These are phyloP conservation scores for Amphimedon queenslandica DNA, from an alignment of 37 sponge, comb jelly and placozoan genomes.

Conservation along the genomic window DNA sequence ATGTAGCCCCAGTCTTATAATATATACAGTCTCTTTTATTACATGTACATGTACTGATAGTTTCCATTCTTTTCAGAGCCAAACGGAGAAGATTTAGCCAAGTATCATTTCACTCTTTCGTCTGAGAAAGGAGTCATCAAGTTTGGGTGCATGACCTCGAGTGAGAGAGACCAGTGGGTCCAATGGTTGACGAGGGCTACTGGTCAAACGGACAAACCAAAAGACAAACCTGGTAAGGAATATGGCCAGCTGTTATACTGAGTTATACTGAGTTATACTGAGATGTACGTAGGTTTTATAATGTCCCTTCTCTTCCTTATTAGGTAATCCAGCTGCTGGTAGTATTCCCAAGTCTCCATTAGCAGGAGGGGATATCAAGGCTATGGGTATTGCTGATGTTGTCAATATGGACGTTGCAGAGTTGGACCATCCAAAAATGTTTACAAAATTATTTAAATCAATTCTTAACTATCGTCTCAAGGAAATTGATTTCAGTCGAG, in stretches of 20 bases:
- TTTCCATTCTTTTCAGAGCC: no score
- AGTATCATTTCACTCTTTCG: conserved; percentile 18
- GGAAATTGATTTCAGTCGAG: conserved; percentile 42
- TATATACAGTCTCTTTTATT: no score
- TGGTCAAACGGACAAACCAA: conserved; percentile 41
- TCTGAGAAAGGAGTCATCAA: conserved; percentile 16
- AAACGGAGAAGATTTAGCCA: no score
- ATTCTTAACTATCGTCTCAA: conserved; percentile 39
- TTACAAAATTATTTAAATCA: conserved; percentile 22
- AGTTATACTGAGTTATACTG: neutral
- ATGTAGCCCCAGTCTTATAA: no score
- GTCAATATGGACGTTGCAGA: conserved; percentile 18
- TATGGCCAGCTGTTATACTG: neutral
- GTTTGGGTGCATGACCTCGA: conserved; percentile 36
- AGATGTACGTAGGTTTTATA: neutral
- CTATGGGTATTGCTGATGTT: conserved; percentile 10
- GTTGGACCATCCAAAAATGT: conserved; percentile 35
- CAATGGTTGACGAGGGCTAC: conserved; percentile 41
- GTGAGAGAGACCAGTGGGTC: conserved; percentile 46
- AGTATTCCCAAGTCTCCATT: neutral
- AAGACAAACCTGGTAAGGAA: neutral
- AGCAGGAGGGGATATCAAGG: neutral
- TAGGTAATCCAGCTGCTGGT: no score
- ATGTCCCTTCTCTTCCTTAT: no score
- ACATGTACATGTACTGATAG: no score